Base-by-base conservation (phyloP, 2,888 invertebrate species). In the Noctua janthe region DNA sequence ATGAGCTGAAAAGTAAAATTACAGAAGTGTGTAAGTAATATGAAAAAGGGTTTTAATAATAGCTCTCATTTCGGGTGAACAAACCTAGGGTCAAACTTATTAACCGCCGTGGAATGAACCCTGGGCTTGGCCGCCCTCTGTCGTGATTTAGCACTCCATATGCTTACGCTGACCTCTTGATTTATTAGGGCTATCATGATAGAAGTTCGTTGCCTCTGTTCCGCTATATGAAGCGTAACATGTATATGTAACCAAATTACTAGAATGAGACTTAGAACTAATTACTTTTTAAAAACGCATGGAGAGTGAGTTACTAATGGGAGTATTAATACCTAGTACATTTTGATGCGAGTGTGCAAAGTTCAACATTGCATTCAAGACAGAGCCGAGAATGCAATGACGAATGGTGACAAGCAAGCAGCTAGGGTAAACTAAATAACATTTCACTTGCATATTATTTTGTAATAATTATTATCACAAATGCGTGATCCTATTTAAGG, bases 121-220 rank as follows among this genome's bases (percentile, higher is more conserved):
- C 67, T 66, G 20, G 43, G 64, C 11, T 67, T 54, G 59, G 51
- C 71, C 59, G 59, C 76, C 80, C 87, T 69, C 54, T 74, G 64
- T 59, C 69, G 84, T 87, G 79, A 83, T 86, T 86, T 75, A 62
- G 75, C 49, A 47, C 79, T 39, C 62, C 62, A 73, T 78, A 78
- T 80, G 72, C 73, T 83, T 66, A 71, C 75, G 71, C 78, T 73
- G 74, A 83, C 73, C 76, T 69, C 67, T 39, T 83, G 73, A 71
- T 64, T 69, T 71, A 83, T 72, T 59, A 54, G 35, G 35, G 29
- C 62, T 76, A 43, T 76, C 84, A 59, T 74, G 71, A 64, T 66
- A 23, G n/a, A 47, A 73, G 85, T 78, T 76, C 74, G 49, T 87
- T 87, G 71, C 64, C 71, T 67, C 56, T 20, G 54, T 67, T 72